Base-by-base conservation (phyloP, 2,113 vertebrate species). In the Notechis scutatus region DNA sequence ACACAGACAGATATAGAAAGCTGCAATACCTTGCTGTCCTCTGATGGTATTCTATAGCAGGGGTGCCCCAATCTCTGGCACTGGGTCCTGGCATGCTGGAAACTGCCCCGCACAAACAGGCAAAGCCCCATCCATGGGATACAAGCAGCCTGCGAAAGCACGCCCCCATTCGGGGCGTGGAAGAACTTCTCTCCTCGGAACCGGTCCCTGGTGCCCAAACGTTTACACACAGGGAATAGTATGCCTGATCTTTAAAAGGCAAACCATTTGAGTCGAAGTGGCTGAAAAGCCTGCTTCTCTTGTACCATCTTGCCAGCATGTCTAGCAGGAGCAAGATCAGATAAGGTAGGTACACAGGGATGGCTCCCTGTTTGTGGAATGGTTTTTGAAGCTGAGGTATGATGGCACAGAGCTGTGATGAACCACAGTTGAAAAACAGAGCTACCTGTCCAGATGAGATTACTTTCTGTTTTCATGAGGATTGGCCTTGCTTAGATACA, bases 151-250 rank as follows among this genome's bases (percentile, higher is more conserved):
- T 61, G 59, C 24, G 24, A 61, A 61, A 61, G 9, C 59, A 61
- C 3, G 0, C 24, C 9, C 3, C 9, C 9, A 3, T 61, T 61
- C 4, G 3, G 59, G 9, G 8, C 1, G 0, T 61, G 24, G 24
- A 26, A 61, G 26, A 61, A 24, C 9, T 7, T 61, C 24, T 26
- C 59, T 61, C 3, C 24, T 11, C 3, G 1, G 59, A 61, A 61
- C 59, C 3, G 1, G 23, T 61, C 59, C 23, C 59, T 61, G 59
- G 59, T 26, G 59, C 59, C 59, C 24, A 26, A 61, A 61, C 3
- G 9, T 61, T 21, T 39, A 18, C 74, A 3, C 18, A 34, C 15
- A 81, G 34, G 6, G 15, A 81, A 81, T 6, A 81, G n/a, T 20
- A 20, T 81, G 69, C 69, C 15, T 81, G 34, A 74, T 74, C 64